Percentiles rank a stretch among this genome's conserved stretches.
Evolutionary conservation across 1,140 invertebrate species (phyloP).

Genomic region (Heliconius hermathena): DNA sequence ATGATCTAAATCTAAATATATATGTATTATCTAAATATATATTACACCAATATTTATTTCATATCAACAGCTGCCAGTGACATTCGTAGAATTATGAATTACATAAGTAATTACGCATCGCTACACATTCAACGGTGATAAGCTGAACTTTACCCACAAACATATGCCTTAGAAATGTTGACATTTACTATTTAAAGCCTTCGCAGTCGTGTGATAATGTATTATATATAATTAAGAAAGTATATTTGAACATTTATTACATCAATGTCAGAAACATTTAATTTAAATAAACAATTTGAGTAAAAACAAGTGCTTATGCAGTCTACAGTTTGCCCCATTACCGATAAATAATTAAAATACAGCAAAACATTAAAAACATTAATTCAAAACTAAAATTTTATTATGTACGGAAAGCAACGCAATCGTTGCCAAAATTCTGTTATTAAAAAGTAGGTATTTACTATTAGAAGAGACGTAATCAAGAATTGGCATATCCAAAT

Average conservation of each 20-base stretch:
- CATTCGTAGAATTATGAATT: background rate
- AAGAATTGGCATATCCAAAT: background rate
- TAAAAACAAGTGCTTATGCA: background rate
- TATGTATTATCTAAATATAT: background rate
- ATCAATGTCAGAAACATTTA: background rate
- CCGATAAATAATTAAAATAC: background rate
- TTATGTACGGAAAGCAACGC: background rate
- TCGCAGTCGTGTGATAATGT: background rate
- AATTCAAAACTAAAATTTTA: background rate
- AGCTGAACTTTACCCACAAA: slow-evolving; percentile 6
- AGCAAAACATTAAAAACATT: background rate
- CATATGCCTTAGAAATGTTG: background rate
- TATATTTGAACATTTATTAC: slow-evolving; percentile 5
- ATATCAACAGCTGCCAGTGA: background rate
- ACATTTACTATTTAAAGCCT: slow-evolving; percentile 9
- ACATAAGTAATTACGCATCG: background rate
- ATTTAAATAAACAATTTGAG: background rate
- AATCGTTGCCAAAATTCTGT: background rate
- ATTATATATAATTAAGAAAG: slow-evolving; percentile 7
- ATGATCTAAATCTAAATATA: background rate
- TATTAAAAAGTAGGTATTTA: background rate
- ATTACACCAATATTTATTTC: background rate
- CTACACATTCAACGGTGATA: background rate
- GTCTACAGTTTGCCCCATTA: background rate
- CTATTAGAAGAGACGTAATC: background rate